These are phyloP conservation scores for Bombus difficillimus DNA, from an alignment of 1,140 invertebrate genomes.

Conservation along the genomic window DNA sequence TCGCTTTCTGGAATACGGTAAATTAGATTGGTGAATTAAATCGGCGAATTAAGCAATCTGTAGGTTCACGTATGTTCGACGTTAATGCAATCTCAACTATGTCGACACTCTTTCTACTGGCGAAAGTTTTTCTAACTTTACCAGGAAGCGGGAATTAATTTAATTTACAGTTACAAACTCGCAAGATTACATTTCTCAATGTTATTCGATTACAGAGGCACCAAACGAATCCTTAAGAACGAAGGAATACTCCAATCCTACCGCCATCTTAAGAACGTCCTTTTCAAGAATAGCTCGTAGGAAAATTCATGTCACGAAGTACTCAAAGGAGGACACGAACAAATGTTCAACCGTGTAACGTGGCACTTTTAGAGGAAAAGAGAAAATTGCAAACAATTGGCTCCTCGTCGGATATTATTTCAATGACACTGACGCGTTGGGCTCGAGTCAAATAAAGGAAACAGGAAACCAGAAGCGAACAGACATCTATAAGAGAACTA, in stretches of 20 bases:
- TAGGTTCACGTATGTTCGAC: too few relatives aligned
- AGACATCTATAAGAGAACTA: neutral
- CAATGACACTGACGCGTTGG: too few relatives aligned
- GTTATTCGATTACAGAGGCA: neutral
- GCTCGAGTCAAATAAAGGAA: neutral
- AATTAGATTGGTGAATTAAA: too few relatives aligned
- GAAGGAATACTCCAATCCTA: too few relatives aligned
- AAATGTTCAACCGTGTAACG: neutral
- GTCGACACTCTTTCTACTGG: too few relatives aligned
- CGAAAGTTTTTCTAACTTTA: too few relatives aligned
- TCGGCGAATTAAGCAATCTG: too few relatives aligned
- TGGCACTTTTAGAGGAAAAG: neutral
- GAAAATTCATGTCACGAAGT: slow-evolving; percentile 12
- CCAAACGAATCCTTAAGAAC: too few relatives aligned
- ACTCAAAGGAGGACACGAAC: too few relatives aligned
- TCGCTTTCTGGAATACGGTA: neutral
- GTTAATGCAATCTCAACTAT: too few relatives aligned
- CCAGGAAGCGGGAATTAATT: too few relatives aligned
- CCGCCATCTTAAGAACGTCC: neutral
- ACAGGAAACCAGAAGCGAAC: neutral
- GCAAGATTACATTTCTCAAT: neutral
- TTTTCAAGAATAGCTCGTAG: neutral
- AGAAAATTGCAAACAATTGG: slow-evolving; percentile 18
- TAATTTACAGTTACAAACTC: too few relatives aligned
- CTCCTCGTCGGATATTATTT: neutral